Base-by-base conservation (phyloP, 2,888 invertebrate species). In the Schrankia costaestrigalis region DNA sequence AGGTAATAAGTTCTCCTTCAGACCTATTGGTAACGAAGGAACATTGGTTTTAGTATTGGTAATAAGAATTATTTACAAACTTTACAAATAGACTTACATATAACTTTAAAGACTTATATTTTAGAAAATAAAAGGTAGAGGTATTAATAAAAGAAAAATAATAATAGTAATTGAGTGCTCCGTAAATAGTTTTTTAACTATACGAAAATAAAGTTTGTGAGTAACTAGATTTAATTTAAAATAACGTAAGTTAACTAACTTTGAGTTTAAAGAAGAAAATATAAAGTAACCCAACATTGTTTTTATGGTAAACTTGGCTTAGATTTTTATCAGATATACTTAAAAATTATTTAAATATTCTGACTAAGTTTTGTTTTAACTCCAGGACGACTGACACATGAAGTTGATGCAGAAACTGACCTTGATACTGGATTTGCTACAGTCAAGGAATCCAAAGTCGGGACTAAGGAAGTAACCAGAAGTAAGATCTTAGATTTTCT, bases 1-100 rank as follows among this genome's bases (percentile, higher is more conserved):
- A 64, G 86, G 82, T 74, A 25, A 22, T 14, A 2, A n/a, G n/a
- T n/a, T n/a, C n/a, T n/a, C n/a, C n/a, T n/a, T n/a, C 11, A 4
- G 10, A 23, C 4, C 1, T 23, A 3, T 4, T 10, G 3, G 2
- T 23, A 8, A 23, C 3, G 3, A 10, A 10, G 2, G 6, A 23
- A 11, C 23, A 23, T n/a, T 6, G 9, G 21, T 9, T 6, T 21
- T 4, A 5, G 8, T 3, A 21, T n/a, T 10, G 11, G 2, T 23
- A 7, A 15, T 5, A 10, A 10, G 4, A 2, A 10, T 3, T 11
- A 10, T 10, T 11, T 23, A 11, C 9, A 11, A n/a, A 2, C 5
- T 2, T 22, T 8, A 3, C n/a, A 3, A 10, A 11, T 1, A 15
- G 12, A 24, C 1, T 7, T 8, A 13, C n/a, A 9, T 5, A 12